phyloP scores from a whole-genome alignment of 2,888 invertebrate species.

The Ophion slaviceki region DNA sequence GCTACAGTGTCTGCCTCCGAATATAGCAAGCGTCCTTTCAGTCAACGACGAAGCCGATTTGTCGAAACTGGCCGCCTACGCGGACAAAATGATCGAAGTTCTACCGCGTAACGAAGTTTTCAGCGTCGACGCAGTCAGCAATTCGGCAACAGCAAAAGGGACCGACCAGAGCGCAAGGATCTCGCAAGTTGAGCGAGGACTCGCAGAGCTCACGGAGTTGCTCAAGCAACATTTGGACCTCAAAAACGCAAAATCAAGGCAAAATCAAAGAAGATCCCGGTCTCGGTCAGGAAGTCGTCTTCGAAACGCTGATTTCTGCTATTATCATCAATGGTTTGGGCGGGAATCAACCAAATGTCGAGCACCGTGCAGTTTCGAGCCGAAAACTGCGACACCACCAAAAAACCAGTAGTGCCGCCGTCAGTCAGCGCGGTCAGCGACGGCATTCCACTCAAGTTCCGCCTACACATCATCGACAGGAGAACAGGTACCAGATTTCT shows the following conservation, averaged over 20 bases:
- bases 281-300: slow-evolving; percentile 19
- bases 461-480: slow-evolving; percentile 53
- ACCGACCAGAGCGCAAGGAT: not conserved
- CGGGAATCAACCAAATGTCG: slow-evolving; percentile 30
- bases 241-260: not conserved
- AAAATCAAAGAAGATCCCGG: not conserved
- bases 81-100: slow-evolving; percentile 61
- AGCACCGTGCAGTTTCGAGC: slow-evolving; percentile 17
- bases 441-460: not conserved
- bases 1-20: slow-evolving; percentile 46
- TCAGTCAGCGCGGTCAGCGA: slow-evolving; percentile 32
- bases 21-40: slow-evolving; percentile 40
- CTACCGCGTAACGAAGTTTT: slow-evolving; percentile 2
- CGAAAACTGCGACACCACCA: not conserved
- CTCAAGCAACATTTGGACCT: slow-evolving; percentile 24
- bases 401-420: slow-evolving; percentile 40
- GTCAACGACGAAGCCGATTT: slow-evolving; percentile 36
- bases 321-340: slow-evolving; percentile 41
- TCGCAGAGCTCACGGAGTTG: not conserved
- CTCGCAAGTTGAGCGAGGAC: slow-evolving; percentile 6
- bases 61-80: slow-evolving; percentile 53
- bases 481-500: slow-evolving; percentile 54
- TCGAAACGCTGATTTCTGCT: not conserved
- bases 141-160: slow-evolving; percentile 4
- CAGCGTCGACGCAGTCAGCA: not conserved